A percentile compares a stretch with the other conserved stretches of the same genome.
phyloP scores from a whole-genome alignment of 2,797 vertebrate genomes.

The Rachycentron canadum region DNA sequence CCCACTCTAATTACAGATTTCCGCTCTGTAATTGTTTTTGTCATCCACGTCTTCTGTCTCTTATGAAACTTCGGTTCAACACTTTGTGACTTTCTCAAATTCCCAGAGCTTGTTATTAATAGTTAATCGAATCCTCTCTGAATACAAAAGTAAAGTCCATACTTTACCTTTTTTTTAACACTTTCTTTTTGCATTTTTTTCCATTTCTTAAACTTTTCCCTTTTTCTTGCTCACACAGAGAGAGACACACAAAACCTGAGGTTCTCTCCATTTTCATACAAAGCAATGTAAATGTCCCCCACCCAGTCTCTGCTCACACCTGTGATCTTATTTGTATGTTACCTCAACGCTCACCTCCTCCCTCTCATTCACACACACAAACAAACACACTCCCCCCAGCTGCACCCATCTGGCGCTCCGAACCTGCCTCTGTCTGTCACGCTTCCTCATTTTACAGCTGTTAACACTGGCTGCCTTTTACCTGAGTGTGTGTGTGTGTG shows the following conservation, averaged over 20 bases:
- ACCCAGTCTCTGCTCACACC: conserved; percentile 12
- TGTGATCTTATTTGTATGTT: conserved; percentile 9
- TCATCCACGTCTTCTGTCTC: too few relatives aligned
- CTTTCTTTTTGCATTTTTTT: not conserved
- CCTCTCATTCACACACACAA: not conserved
- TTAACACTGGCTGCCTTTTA: conserved; percentile 8
- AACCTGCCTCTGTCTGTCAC: conserved; percentile 35
- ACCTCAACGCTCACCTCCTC: not conserved
- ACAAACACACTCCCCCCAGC: conserved; percentile 10
- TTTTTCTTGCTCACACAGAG: not conserved
- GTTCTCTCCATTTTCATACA: not conserved
- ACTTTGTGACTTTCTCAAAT: too few relatives aligned
- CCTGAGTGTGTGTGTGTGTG: not conserved
- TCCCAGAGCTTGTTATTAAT: too few relatives aligned
- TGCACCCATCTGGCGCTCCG: conserved; percentile 25
- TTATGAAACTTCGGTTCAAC: too few relatives aligned
- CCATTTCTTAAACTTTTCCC: not conserved
- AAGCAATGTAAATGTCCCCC: not conserved
- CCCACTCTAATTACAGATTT: too few relatives aligned
- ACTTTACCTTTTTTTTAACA: not conserved
- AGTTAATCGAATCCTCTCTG: too few relatives aligned
- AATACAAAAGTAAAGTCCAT: too few relatives aligned
- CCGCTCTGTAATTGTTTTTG: too few relatives aligned
- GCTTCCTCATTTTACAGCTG: conserved; percentile 16
- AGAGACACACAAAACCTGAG: not conserved